These are phyloP conservation scores for Thunnus maccoyii DNA, from an alignment of 2,113 vertebrate species.

Conservation along the genomic window DNA sequence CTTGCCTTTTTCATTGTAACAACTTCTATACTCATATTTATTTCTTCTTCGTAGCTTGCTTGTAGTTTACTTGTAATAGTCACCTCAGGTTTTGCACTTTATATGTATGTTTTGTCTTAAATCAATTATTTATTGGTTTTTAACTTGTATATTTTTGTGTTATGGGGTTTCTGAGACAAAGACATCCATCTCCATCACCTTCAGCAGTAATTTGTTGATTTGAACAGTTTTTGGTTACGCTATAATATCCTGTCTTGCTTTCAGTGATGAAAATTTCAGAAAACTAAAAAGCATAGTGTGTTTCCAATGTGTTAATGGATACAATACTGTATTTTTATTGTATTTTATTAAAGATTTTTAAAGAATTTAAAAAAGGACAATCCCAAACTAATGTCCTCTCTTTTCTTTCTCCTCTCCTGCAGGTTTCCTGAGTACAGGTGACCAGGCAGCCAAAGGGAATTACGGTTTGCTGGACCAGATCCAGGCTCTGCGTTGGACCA, in stretches of 20 bases:
- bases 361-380: not conserved
- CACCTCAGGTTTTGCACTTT: not conserved
- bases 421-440: slow-evolving; percentile 99
- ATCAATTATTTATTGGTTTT: not conserved
- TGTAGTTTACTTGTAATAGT: not conserved
- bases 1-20: not conserved
- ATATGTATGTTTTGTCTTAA: not conserved
- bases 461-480: slow-evolving; percentile 98
- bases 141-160: not conserved
- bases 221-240: too few relatives aligned
- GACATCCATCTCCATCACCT: not conserved
- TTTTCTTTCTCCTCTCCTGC: slow-evolving; percentile 65
- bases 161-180: not conserved
- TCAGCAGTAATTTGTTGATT: not conserved
- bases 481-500: slow-evolving; percentile 98
- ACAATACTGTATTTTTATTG: too few relatives aligned
- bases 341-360: too few relatives aligned
- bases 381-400: slow-evolving; percentile 5
- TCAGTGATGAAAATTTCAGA: not conserved
- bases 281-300: too few relatives aligned
- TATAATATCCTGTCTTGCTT: not conserved
- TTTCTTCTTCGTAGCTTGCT: not conserved
- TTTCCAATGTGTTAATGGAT: too few relatives aligned
- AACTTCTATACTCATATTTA: not conserved
- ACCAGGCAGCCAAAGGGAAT: slow-evolving; percentile 99